Evolutionary conservation across 2,888 invertebrate genomes (phyloP), one percentile per base, ranked within the genome.

Genomic region (Melinaea menophilus): DNA sequence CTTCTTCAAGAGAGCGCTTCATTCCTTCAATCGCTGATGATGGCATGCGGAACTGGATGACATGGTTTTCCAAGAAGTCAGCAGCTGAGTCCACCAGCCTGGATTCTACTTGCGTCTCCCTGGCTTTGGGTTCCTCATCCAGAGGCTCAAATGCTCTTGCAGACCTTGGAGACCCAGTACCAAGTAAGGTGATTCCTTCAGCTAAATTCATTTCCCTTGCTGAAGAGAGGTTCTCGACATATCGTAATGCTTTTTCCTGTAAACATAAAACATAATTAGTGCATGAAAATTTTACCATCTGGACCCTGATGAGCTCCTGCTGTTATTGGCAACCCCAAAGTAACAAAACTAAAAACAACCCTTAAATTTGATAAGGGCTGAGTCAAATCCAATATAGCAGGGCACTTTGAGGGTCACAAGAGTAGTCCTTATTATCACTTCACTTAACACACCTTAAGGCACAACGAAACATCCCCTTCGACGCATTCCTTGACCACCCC

Each of bases 1-100:
- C 95, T 94, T 96, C 96, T 76, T 95, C 96, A 66, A 95, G 91
- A 45, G 95, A 95, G 67, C 95, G 93, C 80, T 94, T 94, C 90
- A 96, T 93, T 79, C 95, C 95, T 72, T 94, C 92, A 72, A 95
- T 92, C 63, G 94, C 92, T 54, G 94, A 93, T 67, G 93, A 93
- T 46, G 96, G 96, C 55, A 96, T 90, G 79, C 94, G 95, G 80
- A 96, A 93, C 83, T 96, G 96, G 71, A 96, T 92, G 45, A 95
- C 95, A 82, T 96, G 96, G 69, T 95, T 94, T 74, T 95, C 94
- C 72, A 96, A 88, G 91, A 96, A 95, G 72, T 95, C 93, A 71
- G 95, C 93, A 61, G 95, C 92, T 69, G 94, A 93, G 77, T 96
- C 95, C 63, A 95, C 91, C 68, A 96, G 90, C 69, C 95, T 92